Evolutionary conservation across 2,797 vertebrate genomes (phyloP).

Genomic region (Dryobates pubescens): DNA sequence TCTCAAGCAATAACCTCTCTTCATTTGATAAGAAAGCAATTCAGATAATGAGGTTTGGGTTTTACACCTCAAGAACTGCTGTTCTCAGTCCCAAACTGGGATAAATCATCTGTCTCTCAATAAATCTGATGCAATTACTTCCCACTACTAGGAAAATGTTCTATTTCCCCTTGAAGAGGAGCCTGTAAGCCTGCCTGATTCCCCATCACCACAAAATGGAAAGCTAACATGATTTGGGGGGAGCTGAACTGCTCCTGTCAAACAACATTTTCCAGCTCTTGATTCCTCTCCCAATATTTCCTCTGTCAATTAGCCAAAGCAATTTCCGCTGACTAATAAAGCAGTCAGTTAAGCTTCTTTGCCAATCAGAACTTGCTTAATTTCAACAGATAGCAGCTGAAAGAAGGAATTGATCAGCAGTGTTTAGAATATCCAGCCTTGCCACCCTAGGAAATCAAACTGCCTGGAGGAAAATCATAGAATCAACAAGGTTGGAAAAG

Average conservation of each 20-base stretch:
- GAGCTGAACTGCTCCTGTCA: conserved; percentile 37
- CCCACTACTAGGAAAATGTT: background rate
- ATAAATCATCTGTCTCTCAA: conserved; percentile 55
- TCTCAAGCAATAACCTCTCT: conserved; percentile 3
- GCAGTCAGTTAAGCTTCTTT: conserved; percentile 50
- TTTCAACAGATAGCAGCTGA: conserved; percentile 33
- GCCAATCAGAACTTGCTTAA: conserved; percentile 65
- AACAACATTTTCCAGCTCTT: conserved; percentile 53
- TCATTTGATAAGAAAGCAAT: conserved; percentile 17
- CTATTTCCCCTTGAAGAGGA: conserved; percentile 1
- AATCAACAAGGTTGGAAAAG: too few species aligned
- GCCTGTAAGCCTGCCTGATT: background rate
- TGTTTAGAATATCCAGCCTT: background rate
- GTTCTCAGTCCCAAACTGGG: conserved; percentile 20
- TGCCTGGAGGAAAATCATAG: background rate
- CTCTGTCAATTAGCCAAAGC: conserved; percentile 61
- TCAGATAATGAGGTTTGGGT: background rate
- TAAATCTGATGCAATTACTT: conserved; percentile 40
- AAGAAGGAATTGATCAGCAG: conserved; percentile 20
- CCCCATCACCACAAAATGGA: conserved; percentile 10
- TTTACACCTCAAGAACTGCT: conserved; percentile 13
- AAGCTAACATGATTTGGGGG: conserved; percentile 29
- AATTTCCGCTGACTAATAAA: conserved; percentile 54
- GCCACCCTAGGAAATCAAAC: conserved; percentile 6
- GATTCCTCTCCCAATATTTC: conserved; percentile 51